phyloP scores from a whole-genome alignment of 1,140 invertebrate genomes.

The Triops cancriformis region DNA sequence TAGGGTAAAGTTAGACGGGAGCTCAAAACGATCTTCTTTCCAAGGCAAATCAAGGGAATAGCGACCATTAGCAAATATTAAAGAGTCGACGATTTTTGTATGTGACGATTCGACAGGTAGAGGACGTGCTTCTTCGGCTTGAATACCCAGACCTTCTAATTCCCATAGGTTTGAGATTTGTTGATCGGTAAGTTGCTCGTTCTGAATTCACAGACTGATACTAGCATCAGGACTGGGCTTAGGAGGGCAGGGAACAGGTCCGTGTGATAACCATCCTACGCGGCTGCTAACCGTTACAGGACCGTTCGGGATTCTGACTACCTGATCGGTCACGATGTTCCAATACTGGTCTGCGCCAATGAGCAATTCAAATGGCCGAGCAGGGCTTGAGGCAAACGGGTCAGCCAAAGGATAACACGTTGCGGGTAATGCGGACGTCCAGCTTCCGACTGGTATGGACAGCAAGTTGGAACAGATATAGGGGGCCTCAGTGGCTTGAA shows the following conservation, averaged over 20 bases:
- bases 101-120: background rate
- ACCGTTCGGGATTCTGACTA: background rate
- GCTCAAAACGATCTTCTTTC: background rate
- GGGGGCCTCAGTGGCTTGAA: background rate
- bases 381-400: too few relatives aligned
- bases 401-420: background rate
- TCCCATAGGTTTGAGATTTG: background rate
- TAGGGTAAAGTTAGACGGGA: constrained; percentile 11
- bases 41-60: constrained; percentile 26
- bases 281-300: background rate
- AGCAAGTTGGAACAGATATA: background rate
- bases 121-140: background rate
- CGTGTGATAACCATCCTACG: background rate
- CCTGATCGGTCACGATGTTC: background rate
- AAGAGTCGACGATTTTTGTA: background rate
- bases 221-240: background rate
- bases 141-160: background rate
- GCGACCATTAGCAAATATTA: background rate
- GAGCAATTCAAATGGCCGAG: background rate
- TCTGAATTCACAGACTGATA: background rate
- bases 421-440: background rate
- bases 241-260: background rate
- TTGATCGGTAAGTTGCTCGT: background rate
- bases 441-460: background rate
- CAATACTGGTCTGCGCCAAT: background rate